Evolutionary conservation across 2,113 vertebrate species (phyloP), one percentile per base, ranked within the genome.

Genomic region (Pterophyllum scalare): DNA sequence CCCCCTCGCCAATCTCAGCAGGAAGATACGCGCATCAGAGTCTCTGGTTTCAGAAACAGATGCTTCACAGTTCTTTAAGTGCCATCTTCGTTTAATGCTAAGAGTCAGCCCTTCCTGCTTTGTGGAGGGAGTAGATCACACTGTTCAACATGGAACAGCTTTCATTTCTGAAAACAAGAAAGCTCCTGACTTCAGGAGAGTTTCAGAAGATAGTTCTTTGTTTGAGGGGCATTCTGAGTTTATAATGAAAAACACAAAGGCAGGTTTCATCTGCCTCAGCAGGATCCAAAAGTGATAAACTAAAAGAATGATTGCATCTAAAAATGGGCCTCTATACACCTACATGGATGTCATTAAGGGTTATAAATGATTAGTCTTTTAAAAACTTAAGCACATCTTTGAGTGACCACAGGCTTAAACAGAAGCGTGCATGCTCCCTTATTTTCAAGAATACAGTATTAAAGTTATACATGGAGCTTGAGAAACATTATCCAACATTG

Each of bases 51-150:
- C 0, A 72, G 67, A 54, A 72, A 54, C 43, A 72, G 26, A 72
- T 33, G 26, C 26, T 31, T 72, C 26, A 72, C 46, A n/a, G 67
- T 31, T n/a, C 19, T 54, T 54, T 9, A 72, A 31, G 19, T 19
- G 31, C 17, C 0, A 72, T 54, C 46, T 72, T 72, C 26, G 20
- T 33, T 54, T 54, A 54, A 72, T 0, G 0, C 6, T 31, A 46
- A 33, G 43, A 52, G 10, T 46, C 46, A n/a, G 43, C n/a, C 26
- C 15, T 49, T 52, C 20, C 6, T n/a, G 67, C 43, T 70, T 52
- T 6, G 0, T 26, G 46, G 28, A 52, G 24, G 67, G 67, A 28
- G 43, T 70, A 52, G 43, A 0, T 54, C 46, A 31, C 67, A n/a
- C 46, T 54, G 67, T 0, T 72, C 17, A 17, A 70, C 43, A 28